Evolutionary conservation across 2,797 vertebrate species (phyloP).

Genomic region (Ammospiza maritima): DNA sequence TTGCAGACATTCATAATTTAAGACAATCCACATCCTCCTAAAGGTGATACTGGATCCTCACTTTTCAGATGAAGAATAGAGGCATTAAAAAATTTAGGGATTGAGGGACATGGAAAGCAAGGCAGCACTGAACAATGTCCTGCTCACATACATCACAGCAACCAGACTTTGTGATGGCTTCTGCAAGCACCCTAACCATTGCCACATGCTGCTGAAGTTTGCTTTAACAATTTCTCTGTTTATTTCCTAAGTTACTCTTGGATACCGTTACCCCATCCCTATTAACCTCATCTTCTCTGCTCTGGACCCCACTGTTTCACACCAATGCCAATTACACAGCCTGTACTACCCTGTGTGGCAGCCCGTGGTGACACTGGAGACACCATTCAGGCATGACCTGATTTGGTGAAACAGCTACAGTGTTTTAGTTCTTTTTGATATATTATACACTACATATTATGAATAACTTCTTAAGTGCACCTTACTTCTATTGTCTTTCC

Average conservation of each 20-base stretch:
- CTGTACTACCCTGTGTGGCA: not conserved
- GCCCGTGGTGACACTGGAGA: not conserved
- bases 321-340: not conserved
- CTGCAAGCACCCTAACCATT: not conserved
- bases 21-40: not conserved
- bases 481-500: not conserved
- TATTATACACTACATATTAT: not conserved
- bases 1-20: conserved; percentile 25
- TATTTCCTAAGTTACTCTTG: not conserved
- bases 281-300: not conserved
- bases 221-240: not conserved
- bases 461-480: not conserved
- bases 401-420: not conserved
- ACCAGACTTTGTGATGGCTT: not conserved
- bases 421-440: not conserved
- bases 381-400: not conserved
- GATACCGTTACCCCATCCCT: not conserved
- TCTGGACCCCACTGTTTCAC: not conserved
- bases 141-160: not conserved
- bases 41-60: not conserved
- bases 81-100: not conserved
- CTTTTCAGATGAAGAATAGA: conserved; percentile 15
- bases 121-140: not conserved
- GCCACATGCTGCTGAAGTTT: not conserved
- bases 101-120: not conserved